Evolutionary conservation across 2,797 vertebrate genomes (phyloP), one percentile per base, ranked within the genome.

Genomic region (Paedocypris micromegethes): DNA sequence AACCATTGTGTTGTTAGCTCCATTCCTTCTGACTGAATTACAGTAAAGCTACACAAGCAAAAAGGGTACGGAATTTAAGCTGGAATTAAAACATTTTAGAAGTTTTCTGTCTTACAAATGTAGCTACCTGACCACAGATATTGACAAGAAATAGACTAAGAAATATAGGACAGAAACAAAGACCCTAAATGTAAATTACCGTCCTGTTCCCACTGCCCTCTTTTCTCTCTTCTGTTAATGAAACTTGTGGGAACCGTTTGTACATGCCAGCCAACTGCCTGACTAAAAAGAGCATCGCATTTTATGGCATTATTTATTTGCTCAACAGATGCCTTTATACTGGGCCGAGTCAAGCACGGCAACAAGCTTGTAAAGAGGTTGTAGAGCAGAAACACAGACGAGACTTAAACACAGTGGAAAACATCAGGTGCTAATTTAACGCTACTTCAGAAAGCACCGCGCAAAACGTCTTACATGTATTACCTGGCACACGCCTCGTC

Each of bases 291-390:
- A 77, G 37, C 38, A 44, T 79, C 80, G 79, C 72, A 71, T 84
- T 89, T 85, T 82, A 88, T 81, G 68, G 56, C 68, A 62, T 83
- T 82, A 84, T 85, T 85, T 84, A 82, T 85, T 85, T 86, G 81
- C 78, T 77, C 61, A 77, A 76, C 80, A 81, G 68, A 80, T 77
- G 71, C 66, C 63, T 40, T 83, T 79, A 72, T 80, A 78, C 66
- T 64, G 72, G 66, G 69, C 47, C 64, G 64, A 75, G 72, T 58
- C 44, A n/a, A 71, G 72, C 78, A 76, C 76, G 53, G 75, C 79
- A 80, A 83, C 74, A n/a, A 72, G 58, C 74, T 70, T 80, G 78
- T 81, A 82, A 84, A 83, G 75, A 74, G 70, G 70, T 72, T 23
- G 23, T 23, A 76, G 73, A 79, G 67, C 77, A 72, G 65, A 75